Base-by-base conservation (phyloP, 1,140 invertebrate genomes). In the Bombus affinis region DNA sequence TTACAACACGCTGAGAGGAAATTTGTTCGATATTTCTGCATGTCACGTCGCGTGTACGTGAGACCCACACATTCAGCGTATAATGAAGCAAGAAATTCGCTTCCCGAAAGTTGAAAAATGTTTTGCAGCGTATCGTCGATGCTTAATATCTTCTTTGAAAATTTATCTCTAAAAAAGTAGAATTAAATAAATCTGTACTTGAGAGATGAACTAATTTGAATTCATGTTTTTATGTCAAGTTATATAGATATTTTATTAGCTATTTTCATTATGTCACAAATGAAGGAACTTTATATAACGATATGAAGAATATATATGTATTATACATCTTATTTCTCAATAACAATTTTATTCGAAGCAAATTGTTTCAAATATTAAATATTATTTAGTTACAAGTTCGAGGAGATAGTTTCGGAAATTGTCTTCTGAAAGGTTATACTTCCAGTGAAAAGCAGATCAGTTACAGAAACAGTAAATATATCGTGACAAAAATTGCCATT, bases 11-110 rank as follows among this genome's bases (percentile, higher is more conserved):
- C 32, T 42, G 37, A 42, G 82, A 78, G 75, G 66, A 78, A 79
- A 79, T 84, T 78, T 37, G 66, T 79, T 79, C 82, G 82, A 84
- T 84, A 77, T 77, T 83, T 83, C 65, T 77, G 74, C 73, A 77
- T 77, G 73, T 83, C 81, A 83, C 65, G 65, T 25, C 28, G 73
- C 65, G 35, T 77, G 35, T 83, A 53, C 81, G 44, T 3, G 81
- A 42, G 37, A 37, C 35, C 10, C 35, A n/a, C 62, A 70, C 44
- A 42, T 77, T 73, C 68, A 28, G 35, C 74, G 3, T 47, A 70
- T 77, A 83, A 77, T 42, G 73, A 83, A 77, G 35, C 71, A 57
- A 22, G 35, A 44, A 75, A 66, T 28, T 39, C 53, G 44, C 32
- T 80, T 66, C 32, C 53, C 35, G 59, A 53, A 57, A 42, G 28